Base-by-base conservation (phyloP, 2,888 invertebrate genomes). In the Drosophila borealis region DNA sequence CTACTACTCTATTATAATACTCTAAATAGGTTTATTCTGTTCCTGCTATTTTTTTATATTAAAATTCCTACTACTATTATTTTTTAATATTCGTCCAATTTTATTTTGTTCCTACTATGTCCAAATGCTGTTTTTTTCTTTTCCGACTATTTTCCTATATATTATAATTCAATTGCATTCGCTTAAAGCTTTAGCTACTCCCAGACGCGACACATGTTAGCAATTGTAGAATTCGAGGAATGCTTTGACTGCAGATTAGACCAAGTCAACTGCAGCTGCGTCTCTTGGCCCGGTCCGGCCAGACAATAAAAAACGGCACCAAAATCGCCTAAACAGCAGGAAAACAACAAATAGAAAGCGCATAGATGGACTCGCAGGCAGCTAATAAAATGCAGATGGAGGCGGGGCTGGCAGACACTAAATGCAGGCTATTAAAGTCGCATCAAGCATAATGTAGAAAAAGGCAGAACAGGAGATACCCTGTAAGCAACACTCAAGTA, bases 341-440 rank as follows among this genome's bases (percentile, higher is more conserved):
- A 49, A 29, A 9, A 34, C 34, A 39, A 49, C 37, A 56, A 46
- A 19, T 5, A 0, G 17, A 29, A 41, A 4, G 3, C 9, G 33
- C 10, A 41, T 49, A 54, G 42, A 62, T 29, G 25, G n/a, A 34
- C 14, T 34, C 45, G 53, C 42, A 39, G 50, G 37, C 56, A 70
- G 70, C 51, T 70, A 51, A 70, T 70, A 70, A 64, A 70, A 70
- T 56, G 56, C 71, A 70, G 55, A 49, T 39, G 61, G 8, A 11
- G 21, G 3, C 39, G 5, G 10, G 11, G 34, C n/a, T 34, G 33
- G 11, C 34, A 50, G 19, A 67, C 21, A 48, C 39, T 53, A 48
- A 70, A 34, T 48, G 62, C 39, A 8, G 29, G 33, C 63, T 34
- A 46, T 70, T 51, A 70, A 70, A 55, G 21, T 41, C 36, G 25